Evolutionary conservation across 2,888 invertebrate genomes (phyloP).

Genomic region (Morpho deidamia): DNA sequence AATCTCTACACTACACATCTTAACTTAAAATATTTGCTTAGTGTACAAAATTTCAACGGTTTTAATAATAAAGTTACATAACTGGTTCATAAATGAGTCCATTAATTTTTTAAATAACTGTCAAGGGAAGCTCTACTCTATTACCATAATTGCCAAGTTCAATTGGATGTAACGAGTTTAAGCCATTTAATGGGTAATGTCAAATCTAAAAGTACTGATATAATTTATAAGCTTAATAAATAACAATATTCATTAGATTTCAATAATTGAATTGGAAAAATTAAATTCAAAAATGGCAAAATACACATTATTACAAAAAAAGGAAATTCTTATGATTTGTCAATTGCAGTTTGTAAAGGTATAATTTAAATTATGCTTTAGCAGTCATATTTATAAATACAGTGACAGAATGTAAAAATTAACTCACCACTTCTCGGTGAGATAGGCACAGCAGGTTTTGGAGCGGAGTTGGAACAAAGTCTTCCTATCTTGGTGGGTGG

Average conservation of each 20-base stretch:
- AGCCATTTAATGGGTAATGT: slow-evolving; percentile 31
- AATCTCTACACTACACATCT: slow-evolving; percentile 1
- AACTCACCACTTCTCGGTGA: slow-evolving; percentile 75
- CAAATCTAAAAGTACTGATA: slow-evolving; percentile 30
- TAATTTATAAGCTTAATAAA: too few species aligned
- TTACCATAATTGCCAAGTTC: slow-evolving; percentile 17
- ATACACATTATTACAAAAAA: slow-evolving; percentile 11
- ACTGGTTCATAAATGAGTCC: too few species aligned
- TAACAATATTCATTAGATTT: too few species aligned
- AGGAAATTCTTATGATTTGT: slow-evolving; percentile 27
- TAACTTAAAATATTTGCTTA: slow-evolving; percentile 2
- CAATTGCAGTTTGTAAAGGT: slow-evolving; percentile 61
- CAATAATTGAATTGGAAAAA: background rate
- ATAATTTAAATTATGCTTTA: background rate
- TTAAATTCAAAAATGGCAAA: background rate
- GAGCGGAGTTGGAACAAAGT: slow-evolving; percentile 80
- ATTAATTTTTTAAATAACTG: background rate
- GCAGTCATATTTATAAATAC: too few species aligned
- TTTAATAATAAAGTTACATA: too few species aligned
- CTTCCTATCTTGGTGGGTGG: slow-evolving; percentile 83
- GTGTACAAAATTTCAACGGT: background rate
- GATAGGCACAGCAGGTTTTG: slow-evolving; percentile 83
- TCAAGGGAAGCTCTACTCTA: slow-evolving; percentile 13
- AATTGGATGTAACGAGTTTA: slow-evolving; percentile 37
- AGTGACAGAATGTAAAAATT: background rate